Evolutionary conservation across 1,140 invertebrate species (phyloP).

Genomic region (Acromyrmex echinatior): DNA sequence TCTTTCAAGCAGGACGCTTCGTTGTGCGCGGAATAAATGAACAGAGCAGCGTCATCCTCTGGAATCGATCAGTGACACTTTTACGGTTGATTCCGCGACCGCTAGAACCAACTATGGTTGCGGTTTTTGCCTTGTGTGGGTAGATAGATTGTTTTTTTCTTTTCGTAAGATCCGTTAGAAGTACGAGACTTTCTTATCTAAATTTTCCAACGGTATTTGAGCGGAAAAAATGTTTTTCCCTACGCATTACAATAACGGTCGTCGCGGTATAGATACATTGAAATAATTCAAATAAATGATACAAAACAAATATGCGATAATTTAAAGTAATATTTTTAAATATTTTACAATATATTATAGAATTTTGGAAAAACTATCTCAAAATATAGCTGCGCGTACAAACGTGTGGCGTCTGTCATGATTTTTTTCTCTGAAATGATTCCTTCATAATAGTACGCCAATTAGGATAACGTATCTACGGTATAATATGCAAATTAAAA

Average conservation of each 20-base stretch:
- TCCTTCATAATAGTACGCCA: neutral
- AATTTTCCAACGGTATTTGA: conserved; percentile 52
- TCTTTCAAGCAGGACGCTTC: conserved; percentile 71
- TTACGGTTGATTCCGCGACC: conserved; percentile 60
- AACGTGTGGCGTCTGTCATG: neutral
- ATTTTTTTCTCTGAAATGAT: neutral
- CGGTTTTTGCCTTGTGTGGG: conserved; percentile 6
- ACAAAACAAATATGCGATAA: neutral
- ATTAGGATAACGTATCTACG: neutral
- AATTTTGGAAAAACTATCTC: neutral
- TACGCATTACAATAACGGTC: neutral
- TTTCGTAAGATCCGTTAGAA: conserved; percentile 24
- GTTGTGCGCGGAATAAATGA: conserved; percentile 74
- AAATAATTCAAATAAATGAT: conserved; percentile 1
- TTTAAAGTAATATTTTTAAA: neutral
- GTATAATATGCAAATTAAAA: neutral
- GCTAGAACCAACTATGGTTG: conserved; percentile 17
- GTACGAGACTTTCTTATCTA: conserved; percentile 51
- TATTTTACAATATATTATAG: neutral
- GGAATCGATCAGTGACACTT: conserved; percentile 68
- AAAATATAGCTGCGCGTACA: neutral
- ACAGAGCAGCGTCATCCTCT: conserved; percentile 62
- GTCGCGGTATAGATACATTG: neutral
- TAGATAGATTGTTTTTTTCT: conserved; percentile 43
- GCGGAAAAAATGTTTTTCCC: conserved; percentile 1